phyloP scores from a whole-genome alignment of 2,113 vertebrate species.

The Fulica atra region DNA sequence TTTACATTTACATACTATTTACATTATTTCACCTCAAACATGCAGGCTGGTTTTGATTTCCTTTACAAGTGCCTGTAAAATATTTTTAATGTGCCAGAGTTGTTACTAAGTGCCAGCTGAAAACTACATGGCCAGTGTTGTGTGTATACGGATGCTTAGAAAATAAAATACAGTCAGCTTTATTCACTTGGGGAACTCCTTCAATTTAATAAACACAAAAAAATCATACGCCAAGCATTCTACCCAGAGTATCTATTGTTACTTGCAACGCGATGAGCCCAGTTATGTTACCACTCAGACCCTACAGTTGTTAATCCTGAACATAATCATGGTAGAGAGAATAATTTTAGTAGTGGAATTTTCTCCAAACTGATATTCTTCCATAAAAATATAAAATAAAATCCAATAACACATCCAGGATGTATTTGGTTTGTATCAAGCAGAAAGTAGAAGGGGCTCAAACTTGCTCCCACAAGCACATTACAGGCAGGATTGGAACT shows the following conservation, averaged over 20 bases:
- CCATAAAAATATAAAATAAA: neutral
- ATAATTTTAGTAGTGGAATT: neutral
- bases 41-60: neutral
- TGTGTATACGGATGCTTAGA: neutral
- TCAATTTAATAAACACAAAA: neutral
- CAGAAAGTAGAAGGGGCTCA: neutral
- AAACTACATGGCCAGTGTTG: neutral
- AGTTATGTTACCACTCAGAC: neutral
- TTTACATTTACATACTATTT: neutral
- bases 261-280: neutral
- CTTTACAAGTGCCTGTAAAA: neutral
- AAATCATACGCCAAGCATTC: neutral
- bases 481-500: neutral
- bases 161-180: slow-evolving; percentile 1
- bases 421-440: neutral
- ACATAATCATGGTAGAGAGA: neutral
- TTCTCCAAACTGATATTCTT: neutral
- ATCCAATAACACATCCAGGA: neutral
- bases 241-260: neutral
- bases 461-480: neutral
- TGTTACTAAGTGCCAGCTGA: slow-evolving; percentile 35
- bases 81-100: slow-evolving; percentile 27
- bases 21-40: neutral
- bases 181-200: neutral
- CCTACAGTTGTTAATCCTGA: neutral